Base-by-base conservation (phyloP, 1,140 invertebrate genomes). In the Ceratoteleas bidentatus region DNA sequence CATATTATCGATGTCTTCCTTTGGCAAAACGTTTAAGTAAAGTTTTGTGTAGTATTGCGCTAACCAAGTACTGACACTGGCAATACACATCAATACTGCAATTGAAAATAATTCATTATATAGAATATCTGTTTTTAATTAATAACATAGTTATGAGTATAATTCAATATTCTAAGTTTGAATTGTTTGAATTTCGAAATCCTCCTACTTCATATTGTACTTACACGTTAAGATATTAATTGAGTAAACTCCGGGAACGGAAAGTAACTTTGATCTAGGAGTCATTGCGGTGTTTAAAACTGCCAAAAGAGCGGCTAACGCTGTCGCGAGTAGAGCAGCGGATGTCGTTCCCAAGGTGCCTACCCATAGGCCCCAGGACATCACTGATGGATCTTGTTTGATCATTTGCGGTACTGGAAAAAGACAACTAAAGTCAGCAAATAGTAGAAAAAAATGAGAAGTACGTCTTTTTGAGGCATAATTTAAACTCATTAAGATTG, bases 201-300 rank as follows among this genome's bases (percentile, higher is more conserved):
- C 10, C n/a, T n/a, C n/a, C n/a, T n/a, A n/a, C n/a, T n/a, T n/a
- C n/a, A n/a, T n/a, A n/a, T n/a, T n/a, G 43, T 13, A 92, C 93
- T 94, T 93, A 97, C 96, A 88, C 81, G 95, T 94, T 78, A 95
- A 86, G 33, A 92, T 92, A 89, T 97, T 97, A 94, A 96, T 96
- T 5, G 96, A 85, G 85, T 96, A 97, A 45, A 97, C 92, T 13
- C 96, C 96, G n/a, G 94, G 92, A n/a, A 96, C 91, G 1, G 95
- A 95, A 10, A 95, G 93, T 56, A 96, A 92, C 62, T 94, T 94
- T 79, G 94, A 93, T 61, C 95, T 93, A 7, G 95, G 96, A 32
- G 94, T 95, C 3, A 94, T 95, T 36, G 94, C 94, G 3, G 96
- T 95, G 85, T 97, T 97, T 52, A 96, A 93, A 34, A 96, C 93